Conservation (phyloP, 2,797 vertebrate genomes). For the Xerus rutilus region DNA sequence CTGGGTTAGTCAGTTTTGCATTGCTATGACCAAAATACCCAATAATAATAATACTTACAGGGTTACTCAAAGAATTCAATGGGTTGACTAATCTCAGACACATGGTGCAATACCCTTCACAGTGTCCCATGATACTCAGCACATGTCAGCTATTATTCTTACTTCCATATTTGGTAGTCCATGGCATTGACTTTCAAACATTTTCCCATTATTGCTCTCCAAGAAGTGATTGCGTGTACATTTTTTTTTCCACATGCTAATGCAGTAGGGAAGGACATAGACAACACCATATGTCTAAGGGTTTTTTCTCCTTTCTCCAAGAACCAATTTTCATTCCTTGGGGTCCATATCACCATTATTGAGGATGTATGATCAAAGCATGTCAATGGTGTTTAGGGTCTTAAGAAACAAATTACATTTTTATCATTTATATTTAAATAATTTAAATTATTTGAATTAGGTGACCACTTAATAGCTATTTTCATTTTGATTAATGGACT, state of each 20-base stretch:
- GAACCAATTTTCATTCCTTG: not conserved
- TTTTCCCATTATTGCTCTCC: not conserved
- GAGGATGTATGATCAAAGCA: not conserved
- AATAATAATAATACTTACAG: not conserved
- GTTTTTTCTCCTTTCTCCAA: not conserved
- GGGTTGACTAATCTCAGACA: not conserved
- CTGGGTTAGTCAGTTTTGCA: not conserved
- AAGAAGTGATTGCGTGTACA: not conserved
- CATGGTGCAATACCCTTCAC: fast-evolving
- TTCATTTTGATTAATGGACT: slow-evolving; percentile 72
- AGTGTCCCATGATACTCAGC: too few relatives aligned
- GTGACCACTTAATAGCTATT: slow-evolving; percentile 40
- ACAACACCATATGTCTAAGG: not conserved
- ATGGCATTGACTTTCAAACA: not conserved
- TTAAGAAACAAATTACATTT: slow-evolving; percentile 19
- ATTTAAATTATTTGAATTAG: slow-evolving; percentile 27
- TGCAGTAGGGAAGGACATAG: not conserved
- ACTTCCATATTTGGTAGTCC: not conserved
- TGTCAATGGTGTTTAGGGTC: not conserved
- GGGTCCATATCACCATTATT: fast-evolving
- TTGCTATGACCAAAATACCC: too few relatives aligned
- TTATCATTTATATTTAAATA: too few relatives aligned
- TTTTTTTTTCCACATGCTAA: not conserved
- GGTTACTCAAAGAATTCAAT: not conserved
- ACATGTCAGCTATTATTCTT: not conserved